phyloP scores from a whole-genome alignment of 2,888 invertebrate species.

The Amblyteles armatorius region DNA sequence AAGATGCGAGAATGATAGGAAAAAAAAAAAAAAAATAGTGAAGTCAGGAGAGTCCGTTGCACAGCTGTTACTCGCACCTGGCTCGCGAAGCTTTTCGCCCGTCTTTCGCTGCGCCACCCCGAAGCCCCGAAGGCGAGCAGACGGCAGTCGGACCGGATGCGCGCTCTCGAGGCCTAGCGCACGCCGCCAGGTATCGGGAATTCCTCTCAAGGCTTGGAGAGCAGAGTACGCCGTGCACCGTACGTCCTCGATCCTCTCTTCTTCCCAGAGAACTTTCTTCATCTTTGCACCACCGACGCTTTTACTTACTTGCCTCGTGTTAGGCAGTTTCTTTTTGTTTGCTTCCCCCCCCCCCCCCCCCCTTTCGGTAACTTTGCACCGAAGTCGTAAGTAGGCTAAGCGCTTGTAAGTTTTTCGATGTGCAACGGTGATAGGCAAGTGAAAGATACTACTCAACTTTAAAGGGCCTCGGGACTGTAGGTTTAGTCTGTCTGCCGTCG shows the following conservation, averaged over 20 bases:
- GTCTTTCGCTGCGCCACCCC: constrained; percentile 21
- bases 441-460: neutral
- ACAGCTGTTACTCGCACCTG: constrained; percentile 70
- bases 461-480: neutral
- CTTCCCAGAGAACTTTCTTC: constrained; percentile 7
- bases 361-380: constrained; percentile 12
- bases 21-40: neutral
- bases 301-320: constrained; percentile 2
- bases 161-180: constrained; percentile 7
- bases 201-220: constrained; percentile 51
- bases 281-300: neutral
- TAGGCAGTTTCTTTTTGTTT: neutral
- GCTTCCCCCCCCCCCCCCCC: too few relatives aligned
- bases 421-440: neutral
- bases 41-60: constrained; percentile 30
- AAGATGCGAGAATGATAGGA: constrained; percentile 3
- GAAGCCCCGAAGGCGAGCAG: constrained; percentile 39
- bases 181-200: constrained; percentile 62
- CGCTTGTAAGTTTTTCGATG: neutral
- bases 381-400: constrained; percentile 20
- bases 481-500: neutral
- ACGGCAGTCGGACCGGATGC: constrained; percentile 36
- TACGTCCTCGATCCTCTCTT: neutral
- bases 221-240: neutral
- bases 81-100: constrained; percentile 53